Evolutionary conservation across 1,140 invertebrate genomes (phyloP), one percentile per base, ranked within the genome.

Genomic region (Mya arenaria): DNA sequence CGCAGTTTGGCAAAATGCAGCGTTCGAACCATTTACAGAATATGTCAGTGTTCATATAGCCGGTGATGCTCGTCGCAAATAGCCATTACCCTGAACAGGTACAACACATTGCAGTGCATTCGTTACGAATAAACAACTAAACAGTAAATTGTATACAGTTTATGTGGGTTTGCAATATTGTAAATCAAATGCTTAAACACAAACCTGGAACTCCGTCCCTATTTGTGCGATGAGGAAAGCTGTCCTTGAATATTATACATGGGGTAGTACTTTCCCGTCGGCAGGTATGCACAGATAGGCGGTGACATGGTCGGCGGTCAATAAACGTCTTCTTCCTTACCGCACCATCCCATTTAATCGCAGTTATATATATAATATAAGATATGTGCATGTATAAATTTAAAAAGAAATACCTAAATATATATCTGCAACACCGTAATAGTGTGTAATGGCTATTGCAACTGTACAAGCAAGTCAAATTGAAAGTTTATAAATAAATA

Each of bases 1-100:
- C 63, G 25, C 63, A 66, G 34, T 66, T 66, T 17, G 32, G 32
- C 15, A 66, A 13, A 25, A 34, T 36, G n/a, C 19, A 4, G 19
- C 13, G 34, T 37, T 66, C 1, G 25, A 37, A 66, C 63, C 63
- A 66, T n/a, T 66, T 30, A 32, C 17, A 66, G 17, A 66, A 65
- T 10, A 32, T 19, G 0, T 66, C 1, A 17, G 13, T 1, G 36
- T 66, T 36, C 63, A 66, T 66, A 37, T 66, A 66, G 1, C 63
- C 63, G 8, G 28, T 36, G 15, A 36, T 2, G 39, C 15, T 19
- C 1, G 28, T 66, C 15, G 15, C 63, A 39, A 34, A 66, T 15
- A 66, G 63, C 63, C 13, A n/a, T n/a, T n/a, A n/a, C n/a, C n/a
- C n/a, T n/a, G n/a, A n/a, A n/a, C n/a, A n/a, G n/a, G n/a, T n/a